A percentile compares a stretch with the other conserved stretches of the same genome.
Evolutionary conservation across 2,888 invertebrate species (phyloP).

Genomic region (Toxonevra muliebris): DNA sequence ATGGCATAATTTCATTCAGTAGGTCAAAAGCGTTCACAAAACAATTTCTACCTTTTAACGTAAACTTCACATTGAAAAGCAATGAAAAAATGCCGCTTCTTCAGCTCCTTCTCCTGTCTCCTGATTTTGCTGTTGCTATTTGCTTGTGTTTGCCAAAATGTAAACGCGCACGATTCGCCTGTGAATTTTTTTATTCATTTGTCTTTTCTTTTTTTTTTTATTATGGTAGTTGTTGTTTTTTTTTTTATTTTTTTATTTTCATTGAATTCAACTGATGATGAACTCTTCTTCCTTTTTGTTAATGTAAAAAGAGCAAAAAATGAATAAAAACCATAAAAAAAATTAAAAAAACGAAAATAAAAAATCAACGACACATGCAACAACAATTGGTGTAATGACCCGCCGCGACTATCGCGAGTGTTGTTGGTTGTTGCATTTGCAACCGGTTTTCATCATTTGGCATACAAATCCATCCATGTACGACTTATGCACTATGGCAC

Average conservation of each 20-base stretch:
- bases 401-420: too few relatives aligned
- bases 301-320: conserved; percentile 8
- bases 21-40: conserved; percentile 44
- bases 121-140: too few relatives aligned
- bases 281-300: background rate
- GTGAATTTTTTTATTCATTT: conserved; percentile 30
- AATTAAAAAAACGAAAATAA: background rate
- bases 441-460: background rate
- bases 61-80: too few relatives aligned
- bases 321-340: background rate
- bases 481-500: conserved; percentile 17
- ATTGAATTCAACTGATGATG: conserved; percentile 3
- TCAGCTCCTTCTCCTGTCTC: too few relatives aligned
- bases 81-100: too few relatives aligned
- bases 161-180: background rate
- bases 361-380: conserved; percentile 14
- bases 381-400: too few relatives aligned
- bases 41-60: too few relatives aligned
- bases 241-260: conserved; percentile 15
- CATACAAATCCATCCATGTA: background rate
- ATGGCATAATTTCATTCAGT: conserved; percentile 41
- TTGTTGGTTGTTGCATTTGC: too few relatives aligned
- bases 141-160: too few relatives aligned
- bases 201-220: conserved; percentile 5
- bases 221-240: conserved; percentile 9